These are phyloP conservation scores for Myiopsitta monachus DNA, from an alignment of 2,113 vertebrate species.

Conservation along the genomic window DNA sequence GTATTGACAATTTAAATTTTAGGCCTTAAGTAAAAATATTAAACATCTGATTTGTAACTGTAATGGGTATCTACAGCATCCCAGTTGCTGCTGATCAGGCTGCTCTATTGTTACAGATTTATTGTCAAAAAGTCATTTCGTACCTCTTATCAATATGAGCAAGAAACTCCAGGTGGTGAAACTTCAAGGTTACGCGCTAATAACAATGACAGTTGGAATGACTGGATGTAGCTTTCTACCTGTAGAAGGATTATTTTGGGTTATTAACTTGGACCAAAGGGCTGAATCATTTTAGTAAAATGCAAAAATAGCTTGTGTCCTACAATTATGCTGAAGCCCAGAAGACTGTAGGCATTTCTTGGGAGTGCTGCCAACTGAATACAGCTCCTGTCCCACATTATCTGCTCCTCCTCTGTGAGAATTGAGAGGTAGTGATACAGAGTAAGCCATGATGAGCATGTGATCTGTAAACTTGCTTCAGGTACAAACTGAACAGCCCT, in stretches of 20 bases:
- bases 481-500: not conserved
- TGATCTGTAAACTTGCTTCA: not conserved
- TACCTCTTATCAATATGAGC: not conserved
- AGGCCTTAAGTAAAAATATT: not conserved
- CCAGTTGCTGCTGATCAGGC: not conserved
- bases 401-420: not conserved
- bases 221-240: not conserved
- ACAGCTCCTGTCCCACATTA: not conserved
- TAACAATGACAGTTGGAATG: not conserved
- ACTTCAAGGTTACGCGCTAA: not conserved
- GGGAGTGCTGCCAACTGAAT: constrained; percentile 22
- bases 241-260: not conserved
- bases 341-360: constrained; percentile 17
- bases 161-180: not conserved
- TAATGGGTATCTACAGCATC: not conserved
- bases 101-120: not conserved
- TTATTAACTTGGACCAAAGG: not conserved
- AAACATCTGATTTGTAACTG: not conserved
- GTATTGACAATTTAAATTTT: not conserved
- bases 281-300: not conserved
- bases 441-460: not conserved
- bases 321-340: not conserved
- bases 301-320: not conserved
- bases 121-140: not conserved
- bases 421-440: not conserved